These are phyloP conservation scores for Mesoclemmys tuberculata DNA, from an alignment of 2,113 vertebrate species.

Conservation along the genomic window DNA sequence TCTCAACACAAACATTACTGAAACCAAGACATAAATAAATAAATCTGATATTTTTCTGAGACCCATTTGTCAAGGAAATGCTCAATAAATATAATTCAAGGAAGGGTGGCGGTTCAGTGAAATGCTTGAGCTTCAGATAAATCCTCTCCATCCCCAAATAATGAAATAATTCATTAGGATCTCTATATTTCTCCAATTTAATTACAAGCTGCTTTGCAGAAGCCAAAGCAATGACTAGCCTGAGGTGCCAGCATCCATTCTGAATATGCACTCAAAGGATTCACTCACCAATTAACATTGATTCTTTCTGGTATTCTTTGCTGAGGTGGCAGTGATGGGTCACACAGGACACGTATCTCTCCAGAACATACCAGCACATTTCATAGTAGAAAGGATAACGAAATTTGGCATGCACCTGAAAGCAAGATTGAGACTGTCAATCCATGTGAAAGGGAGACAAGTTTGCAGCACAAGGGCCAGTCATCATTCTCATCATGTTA, in stretches of 20 bases:
- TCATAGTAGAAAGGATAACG: slow-evolving; percentile 99
- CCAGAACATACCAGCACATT: slow-evolving; percentile 99
- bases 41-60: not conserved
- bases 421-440: slow-evolving; percentile 56
- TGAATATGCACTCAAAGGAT: slow-evolving; percentile 17
- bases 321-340: slow-evolving; percentile 92
- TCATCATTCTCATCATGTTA: slow-evolving; percentile 60
- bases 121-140: not conserved
- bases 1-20: slow-evolving; percentile 25
- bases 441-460: slow-evolving; percentile 14
- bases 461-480: slow-evolving; percentile 40
- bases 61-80: not conserved
- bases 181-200: not conserved
- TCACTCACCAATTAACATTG: slow-evolving; percentile 87
- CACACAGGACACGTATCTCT: slow-evolving; percentile 94
- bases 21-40: slow-evolving; percentile 8
- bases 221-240: slow-evolving; percentile 41
- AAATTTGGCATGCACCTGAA: slow-evolving; percentile 95
- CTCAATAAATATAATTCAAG: not conserved
- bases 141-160: slow-evolving; percentile 13
- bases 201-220: not conserved
- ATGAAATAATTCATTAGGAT: not conserved
- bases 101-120: not conserved
- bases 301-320: slow-evolving; percentile 87
- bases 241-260: not conserved